Evolutionary conservation across 2,113 vertebrate genomes (phyloP), one percentile per base, ranked within the genome.

Genomic region (Pelvicachromis taeniatus): DNA sequence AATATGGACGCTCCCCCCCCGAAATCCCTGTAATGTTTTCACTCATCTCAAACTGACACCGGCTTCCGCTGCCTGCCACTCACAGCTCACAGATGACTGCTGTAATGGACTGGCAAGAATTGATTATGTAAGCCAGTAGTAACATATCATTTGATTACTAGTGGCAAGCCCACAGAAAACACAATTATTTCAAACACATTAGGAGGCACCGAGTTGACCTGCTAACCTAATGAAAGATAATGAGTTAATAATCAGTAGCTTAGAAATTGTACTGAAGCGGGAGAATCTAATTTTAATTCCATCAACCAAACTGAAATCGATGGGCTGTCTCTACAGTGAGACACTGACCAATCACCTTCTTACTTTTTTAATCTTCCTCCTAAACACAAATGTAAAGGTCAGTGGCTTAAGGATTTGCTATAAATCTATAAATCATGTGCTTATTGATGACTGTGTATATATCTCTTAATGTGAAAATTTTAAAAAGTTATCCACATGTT

Each of bases 241-340:
- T 92, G 53, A 89, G 85, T 93, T 89, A 78, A 90, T 91, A 91
- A 91, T 93, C 77, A 84, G 88, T 87, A 84, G 31, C 77, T 84
- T 81, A 33, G 79, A 83, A 92, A 89, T 77, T 77, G 40, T 79
- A 82, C 56, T 82, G 40, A 45, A 45, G 65, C 14, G 21, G 54
- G 70, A 61, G 13, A 77, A 93, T 92, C 65, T 63, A 29, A 87
- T 93, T 91, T 81, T 9, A 78, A 70, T 85, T 33, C 58, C 82
- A 80, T 92, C 80, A 80, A 63, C 50, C 23, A 17, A 81, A 42
- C 63, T 77, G 48, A 84, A 78, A 85, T 93, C 85, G 56, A 85
- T 93, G 45, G 8, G n/a, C 7, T 8, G 14, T 79, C 86, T 2
- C 63, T 31, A 23, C 13, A 35, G 77, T 52, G 63, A 33, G 48